Evolutionary conservation across 2,888 invertebrate species (phyloP).

Genomic region (Auanema freiburgensis): DNA sequence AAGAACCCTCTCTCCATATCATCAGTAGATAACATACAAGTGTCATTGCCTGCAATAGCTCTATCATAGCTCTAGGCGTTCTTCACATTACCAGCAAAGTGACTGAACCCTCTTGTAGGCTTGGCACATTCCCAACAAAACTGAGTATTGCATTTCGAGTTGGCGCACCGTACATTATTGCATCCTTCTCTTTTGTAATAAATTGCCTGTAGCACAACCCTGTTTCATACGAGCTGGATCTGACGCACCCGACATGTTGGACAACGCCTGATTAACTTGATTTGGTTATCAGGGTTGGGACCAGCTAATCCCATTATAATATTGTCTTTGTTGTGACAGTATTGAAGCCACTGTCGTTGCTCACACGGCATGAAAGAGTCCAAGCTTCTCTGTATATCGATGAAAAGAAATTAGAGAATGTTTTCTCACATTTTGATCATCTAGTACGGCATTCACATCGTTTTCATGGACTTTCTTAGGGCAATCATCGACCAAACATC

Average conservation of each 20-base stretch:
- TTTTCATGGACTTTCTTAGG: slow-evolving; percentile 38
- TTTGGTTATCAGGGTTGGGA: slow-evolving; percentile 7
- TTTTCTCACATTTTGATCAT: slow-evolving; percentile 30
- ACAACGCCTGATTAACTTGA: slow-evolving; percentile 31
- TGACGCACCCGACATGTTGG: slow-evolving; percentile 28
- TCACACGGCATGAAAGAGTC: slow-evolving; percentile 34
- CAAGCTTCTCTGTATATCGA: slow-evolving; percentile 21
- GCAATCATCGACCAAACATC: slow-evolving; percentile 30
- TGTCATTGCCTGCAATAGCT: neutral
- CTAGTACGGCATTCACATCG: slow-evolving; percentile 43
- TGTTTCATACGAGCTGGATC: neutral
- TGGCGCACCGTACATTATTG: slow-evolving; percentile 38
- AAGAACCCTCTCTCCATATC: slow-evolving; percentile 9
- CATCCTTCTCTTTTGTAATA: slow-evolving; percentile 26
- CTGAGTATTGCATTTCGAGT: slow-evolving; percentile 24
- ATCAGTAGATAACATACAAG: slow-evolving; percentile 12
- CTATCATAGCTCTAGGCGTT: neutral
- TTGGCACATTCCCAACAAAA: slow-evolving; percentile 41
- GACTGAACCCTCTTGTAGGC: slow-evolving; percentile 23
- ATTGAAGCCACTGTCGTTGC: slow-evolving; percentile 32
- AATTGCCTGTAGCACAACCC: neutral
- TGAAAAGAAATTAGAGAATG: neutral
- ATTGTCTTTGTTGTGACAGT: slow-evolving; percentile 42
- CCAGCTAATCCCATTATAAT: slow-evolving; percentile 24
- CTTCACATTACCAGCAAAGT: slow-evolving; percentile 7